These are phyloP conservation scores for Lasioglossum baleicum DNA, from an alignment of 1,140 invertebrate genomes.

Conservation along the genomic window DNA sequence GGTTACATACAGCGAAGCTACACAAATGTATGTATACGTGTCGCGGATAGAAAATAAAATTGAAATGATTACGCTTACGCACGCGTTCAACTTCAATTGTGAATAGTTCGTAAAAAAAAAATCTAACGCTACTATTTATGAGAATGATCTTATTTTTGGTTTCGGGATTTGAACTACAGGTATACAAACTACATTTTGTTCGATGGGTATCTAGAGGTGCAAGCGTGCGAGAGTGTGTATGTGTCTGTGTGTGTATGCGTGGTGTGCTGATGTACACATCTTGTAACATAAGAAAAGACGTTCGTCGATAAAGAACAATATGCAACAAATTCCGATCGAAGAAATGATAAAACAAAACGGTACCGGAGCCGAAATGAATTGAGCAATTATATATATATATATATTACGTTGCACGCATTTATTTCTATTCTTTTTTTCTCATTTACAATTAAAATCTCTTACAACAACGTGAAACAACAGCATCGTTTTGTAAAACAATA, in stretches of 20 bases:
- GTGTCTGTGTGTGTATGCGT: constrained; percentile 24
- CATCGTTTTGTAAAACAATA: constrained; percentile 41
- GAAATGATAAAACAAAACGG: neutral
- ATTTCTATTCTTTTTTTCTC: constrained; percentile 43
- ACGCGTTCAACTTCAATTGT: constrained; percentile 16
- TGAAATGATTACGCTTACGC: constrained; percentile 27
- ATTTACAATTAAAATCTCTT: constrained; percentile 43
- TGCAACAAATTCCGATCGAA: constrained; percentile 11
- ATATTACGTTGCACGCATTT: constrained; percentile 47
- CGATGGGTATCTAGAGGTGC: constrained; percentile 18
- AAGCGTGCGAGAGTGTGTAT: neutral
- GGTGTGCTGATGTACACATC: constrained; percentile 17
- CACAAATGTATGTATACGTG: neutral
- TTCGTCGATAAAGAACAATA: constrained; percentile 22
- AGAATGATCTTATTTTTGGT: constrained; percentile 21
- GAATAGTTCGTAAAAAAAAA: constrained; percentile 30
- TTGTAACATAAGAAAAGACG: constrained; percentile 35
- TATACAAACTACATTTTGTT: constrained; percentile 7
- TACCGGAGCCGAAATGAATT: constrained; percentile 1
- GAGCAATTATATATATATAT: constrained; percentile 36
- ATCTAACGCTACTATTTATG: constrained; percentile 3
- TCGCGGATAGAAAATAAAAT: neutral
- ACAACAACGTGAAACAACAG: constrained; percentile 37
- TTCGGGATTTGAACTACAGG: constrained; percentile 8
- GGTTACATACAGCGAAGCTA: neutral